A percentile compares a stretch with the other conserved stretches of the same genome.
Evolutionary conservation across 2,113 vertebrate genomes (phyloP).

Genomic region (Dryoscopus gambensis): DNA sequence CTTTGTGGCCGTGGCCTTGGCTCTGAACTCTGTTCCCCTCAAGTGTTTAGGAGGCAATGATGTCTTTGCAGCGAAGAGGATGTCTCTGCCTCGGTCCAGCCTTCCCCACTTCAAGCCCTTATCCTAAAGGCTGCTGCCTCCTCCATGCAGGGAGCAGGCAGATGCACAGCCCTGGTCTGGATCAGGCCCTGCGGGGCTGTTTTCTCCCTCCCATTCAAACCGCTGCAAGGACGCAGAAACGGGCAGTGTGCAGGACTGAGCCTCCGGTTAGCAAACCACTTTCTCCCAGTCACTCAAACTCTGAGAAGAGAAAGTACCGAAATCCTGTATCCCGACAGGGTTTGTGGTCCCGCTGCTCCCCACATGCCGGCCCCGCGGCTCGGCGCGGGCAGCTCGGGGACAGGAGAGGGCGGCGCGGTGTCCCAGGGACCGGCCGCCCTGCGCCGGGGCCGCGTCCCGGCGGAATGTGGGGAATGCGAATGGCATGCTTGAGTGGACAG

Average conservation of each 20-base stretch:
- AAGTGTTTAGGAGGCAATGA: not conserved
- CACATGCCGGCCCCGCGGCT: not conserved
- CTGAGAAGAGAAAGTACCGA: not conserved
- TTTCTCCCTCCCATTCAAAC: not conserved
- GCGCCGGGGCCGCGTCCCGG: not conserved
- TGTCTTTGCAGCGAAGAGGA: not conserved
- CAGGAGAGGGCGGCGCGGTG: not conserved
- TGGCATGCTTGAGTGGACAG: constrained; percentile 78
- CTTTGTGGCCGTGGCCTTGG: not conserved
- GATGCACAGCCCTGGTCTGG: not conserved
- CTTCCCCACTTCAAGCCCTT: not conserved
- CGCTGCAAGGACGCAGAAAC: not conserved
- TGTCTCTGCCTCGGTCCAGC: not conserved
- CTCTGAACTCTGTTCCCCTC: not conserved
- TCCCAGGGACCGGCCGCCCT: not conserved
- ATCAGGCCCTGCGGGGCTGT: not conserved
- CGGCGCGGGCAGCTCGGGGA: not conserved
- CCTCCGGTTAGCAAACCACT: not conserved
- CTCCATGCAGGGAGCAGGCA: not conserved
- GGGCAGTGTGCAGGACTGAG: not conserved
- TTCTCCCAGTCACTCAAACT: not conserved
- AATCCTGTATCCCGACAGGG: not conserved
- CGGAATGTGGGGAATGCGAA: constrained; percentile 79
- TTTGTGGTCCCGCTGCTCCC: not conserved
- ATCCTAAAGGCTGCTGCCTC: not conserved